phyloP scores from a whole-genome alignment of 2,888 invertebrate genomes.

The Lucinisca nassula region DNA sequence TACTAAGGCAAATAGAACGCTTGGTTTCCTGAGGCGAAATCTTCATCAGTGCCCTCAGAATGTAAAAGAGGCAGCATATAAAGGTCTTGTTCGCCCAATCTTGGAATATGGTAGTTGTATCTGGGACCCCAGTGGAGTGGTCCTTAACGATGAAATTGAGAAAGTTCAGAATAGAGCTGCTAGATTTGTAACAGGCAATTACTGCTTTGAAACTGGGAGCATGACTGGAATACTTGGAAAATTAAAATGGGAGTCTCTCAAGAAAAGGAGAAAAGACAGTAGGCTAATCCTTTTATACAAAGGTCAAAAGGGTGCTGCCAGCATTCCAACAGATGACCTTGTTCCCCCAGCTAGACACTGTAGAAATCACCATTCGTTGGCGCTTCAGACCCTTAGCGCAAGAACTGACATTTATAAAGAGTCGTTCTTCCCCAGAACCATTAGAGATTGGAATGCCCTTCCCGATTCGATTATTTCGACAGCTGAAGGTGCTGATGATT shows the following conservation, averaged over 20 bases:
- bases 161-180: neutral
- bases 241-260: too few species aligned
- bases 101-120: neutral
- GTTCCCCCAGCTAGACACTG: too few species aligned
- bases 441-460: too few species aligned
- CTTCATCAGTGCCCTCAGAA: neutral
- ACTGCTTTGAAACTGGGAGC: neutral
- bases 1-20: neutral
- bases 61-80: neutral
- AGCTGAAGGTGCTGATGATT: too few species aligned
- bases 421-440: too few species aligned
- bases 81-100: neutral
- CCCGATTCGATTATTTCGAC: too few species aligned
- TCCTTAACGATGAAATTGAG: neutral
- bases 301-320: too few species aligned
- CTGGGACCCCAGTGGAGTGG: neutral
- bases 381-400: too few species aligned
- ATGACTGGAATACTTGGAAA: neutral
- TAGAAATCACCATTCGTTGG: too few species aligned
- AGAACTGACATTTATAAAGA: too few species aligned
- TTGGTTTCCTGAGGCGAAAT: neutral
- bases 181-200: neutral
- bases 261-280: neutral
- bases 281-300: neutral
- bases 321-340: too few species aligned